Percentiles rank a stretch among this genome's conserved stretches.
phyloP scores from a whole-genome alignment of 2,113 vertebrate species.

The Chlorocebus sabaeus region DNA sequence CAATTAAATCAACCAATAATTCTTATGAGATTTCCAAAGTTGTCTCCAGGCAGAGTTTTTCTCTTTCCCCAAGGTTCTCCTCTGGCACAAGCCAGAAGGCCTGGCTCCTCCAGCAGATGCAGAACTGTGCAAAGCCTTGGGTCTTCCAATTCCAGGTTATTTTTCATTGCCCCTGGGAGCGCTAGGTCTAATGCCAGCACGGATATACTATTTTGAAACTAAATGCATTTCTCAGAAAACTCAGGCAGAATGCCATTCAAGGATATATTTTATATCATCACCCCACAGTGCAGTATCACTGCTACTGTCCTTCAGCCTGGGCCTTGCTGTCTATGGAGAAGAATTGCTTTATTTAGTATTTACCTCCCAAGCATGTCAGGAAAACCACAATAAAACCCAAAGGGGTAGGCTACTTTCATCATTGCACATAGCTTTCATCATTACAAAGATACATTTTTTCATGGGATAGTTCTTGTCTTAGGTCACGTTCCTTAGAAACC shows the following conservation, averaged over 20 bases:
- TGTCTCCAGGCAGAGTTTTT: neutral
- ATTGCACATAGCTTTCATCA: neutral
- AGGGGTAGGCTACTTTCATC: neutral
- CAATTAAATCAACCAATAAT: neutral
- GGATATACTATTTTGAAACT: constrained; percentile 70
- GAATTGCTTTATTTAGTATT: neutral
- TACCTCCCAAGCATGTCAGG: neutral
- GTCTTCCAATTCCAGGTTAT: constrained; percentile 45
- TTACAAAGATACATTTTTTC: neutral
- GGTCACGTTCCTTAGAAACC: neutral
- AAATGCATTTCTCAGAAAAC: constrained; percentile 68
- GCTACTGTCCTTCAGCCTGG: neutral
- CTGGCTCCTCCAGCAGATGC: neutral
- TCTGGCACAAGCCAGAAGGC: constrained; percentile 16
- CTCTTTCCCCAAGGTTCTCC: neutral
- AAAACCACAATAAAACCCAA: neutral
- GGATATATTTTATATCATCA: neutral
- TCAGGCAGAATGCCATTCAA: constrained; percentile 58
- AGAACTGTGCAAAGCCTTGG: constrained; percentile 23
- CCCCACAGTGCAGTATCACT: neutral
- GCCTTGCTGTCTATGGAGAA: neutral
- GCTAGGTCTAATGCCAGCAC: constrained; percentile 49
- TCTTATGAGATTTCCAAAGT: constrained; percentile 25
- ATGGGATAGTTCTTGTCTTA: neutral
- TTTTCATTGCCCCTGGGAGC: constrained; percentile 54